Conservation (phyloP, 2,888 invertebrate genomes). For the Cactoblastis cactorum region DNA sequence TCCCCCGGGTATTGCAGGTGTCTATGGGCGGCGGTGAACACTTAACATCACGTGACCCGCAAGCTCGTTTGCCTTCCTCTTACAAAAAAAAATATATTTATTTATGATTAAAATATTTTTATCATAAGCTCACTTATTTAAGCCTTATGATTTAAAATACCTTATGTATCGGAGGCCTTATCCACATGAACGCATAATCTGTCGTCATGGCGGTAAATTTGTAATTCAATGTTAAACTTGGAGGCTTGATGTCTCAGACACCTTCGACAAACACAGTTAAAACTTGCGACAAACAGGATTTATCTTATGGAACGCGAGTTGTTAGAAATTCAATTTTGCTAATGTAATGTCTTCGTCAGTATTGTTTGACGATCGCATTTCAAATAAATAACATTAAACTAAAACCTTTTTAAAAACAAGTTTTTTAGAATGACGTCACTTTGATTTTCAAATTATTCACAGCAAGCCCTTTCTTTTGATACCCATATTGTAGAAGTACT, state of each 20-base stretch:
- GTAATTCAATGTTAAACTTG: constrained; percentile 32
- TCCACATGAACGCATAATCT: constrained; percentile 12
- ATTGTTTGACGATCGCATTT: not conserved
- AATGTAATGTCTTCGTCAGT: not conserved
- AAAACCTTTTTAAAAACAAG: no score
- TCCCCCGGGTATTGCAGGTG: no score
- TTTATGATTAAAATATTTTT: no score
- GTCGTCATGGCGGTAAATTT: constrained; percentile 25
- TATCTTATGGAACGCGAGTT: constrained; percentile 8
- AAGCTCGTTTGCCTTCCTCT: no score
- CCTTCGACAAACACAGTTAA: constrained; percentile 25
- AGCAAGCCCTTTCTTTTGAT: no score
- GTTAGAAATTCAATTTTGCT: constrained; percentile 12
- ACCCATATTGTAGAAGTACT: no score
- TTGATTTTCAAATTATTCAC: no score
- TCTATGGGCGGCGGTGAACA: no score
- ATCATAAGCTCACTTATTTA: no score
- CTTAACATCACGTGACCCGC: no score
- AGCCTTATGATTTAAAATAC: not conserved
- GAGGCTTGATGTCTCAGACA: constrained; percentile 21
- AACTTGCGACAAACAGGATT: constrained; percentile 19
- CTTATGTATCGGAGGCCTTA: not conserved
- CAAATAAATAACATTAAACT: not conserved
- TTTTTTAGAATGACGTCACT: no score
- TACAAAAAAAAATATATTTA: no score